Base-by-base conservation (phyloP, 2,888 invertebrate genomes). In the Neoascia interrupta region DNA sequence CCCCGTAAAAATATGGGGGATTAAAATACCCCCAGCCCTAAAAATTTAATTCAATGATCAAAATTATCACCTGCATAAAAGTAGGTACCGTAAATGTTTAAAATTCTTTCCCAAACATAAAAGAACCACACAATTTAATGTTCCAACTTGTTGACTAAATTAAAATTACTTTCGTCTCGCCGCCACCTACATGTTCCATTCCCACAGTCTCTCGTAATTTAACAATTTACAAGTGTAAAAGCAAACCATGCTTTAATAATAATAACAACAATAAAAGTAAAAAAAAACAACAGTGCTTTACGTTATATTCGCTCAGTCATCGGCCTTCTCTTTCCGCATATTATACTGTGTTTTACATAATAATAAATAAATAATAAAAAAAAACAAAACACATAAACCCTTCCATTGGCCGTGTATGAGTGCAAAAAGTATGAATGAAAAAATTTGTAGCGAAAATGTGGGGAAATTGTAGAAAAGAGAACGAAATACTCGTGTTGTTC, bases 351-450 rank as follows among this genome's bases (percentile, higher is more conserved):
- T 47, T 68, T 74, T 68, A 68, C 54, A 68, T 74, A 74, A 74
- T 68, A 54, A 58, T 31, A 53, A 31, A 56, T 15, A 37, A 66
- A 68, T 68, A 53, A 58, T 36, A 53, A 31, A 49, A n/a, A 37
- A 36, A 45, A 28, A 21, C 13, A 1, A 28, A 15, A 15, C 18
- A n/a, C n/a, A n/a, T n/a, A n/a, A n/a, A n/a, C n/a, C n/a, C n/a
- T n/a, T n/a, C n/a, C n/a, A n/a, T 26, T 31, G 10, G 37, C 19
- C n/a, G 41, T 54, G 56, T 49, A 31, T 43, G 54, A 31, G 69
- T 75, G 69, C 60, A 73, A 79, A 79, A 79, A 79, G 79, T 79
- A 79, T 79, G 79, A 79, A 79, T 79, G 79, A 79, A 79, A 79
- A n/a, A 79, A 73, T 73, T 47, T 72, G 66, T 73, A 63, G 54